Evolutionary conservation across 1,140 invertebrate species (phyloP).

Genomic region (Anoplophora glabripennis): DNA sequence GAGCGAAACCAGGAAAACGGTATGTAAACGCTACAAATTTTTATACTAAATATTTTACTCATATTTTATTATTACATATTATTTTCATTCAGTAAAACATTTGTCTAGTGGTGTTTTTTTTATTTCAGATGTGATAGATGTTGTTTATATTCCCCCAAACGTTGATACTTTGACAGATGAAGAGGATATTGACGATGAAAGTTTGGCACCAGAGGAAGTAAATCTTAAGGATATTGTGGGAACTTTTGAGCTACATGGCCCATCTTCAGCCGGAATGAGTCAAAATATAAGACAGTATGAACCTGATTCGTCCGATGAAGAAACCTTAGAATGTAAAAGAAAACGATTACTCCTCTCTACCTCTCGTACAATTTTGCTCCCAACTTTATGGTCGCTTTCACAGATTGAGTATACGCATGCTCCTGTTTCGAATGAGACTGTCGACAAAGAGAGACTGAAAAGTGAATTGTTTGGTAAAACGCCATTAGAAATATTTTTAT

Average conservation of each 20-base stretch:
- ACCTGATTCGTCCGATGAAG: background rate
- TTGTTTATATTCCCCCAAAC: slow-evolving; percentile 12
- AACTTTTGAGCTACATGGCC: slow-evolving; percentile 5
- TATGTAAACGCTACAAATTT: no score
- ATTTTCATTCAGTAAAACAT: no score
- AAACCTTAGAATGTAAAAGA: background rate
- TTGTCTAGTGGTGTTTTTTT: no score
- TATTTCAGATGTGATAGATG: slow-evolving; percentile 5
- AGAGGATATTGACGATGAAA: slow-evolving; percentile 17
- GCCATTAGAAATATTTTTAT: slow-evolving; percentile 10
- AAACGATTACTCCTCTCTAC: no score
- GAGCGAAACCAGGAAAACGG: no score
- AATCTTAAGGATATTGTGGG: slow-evolving; percentile 2
- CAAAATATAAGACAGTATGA: background rate
- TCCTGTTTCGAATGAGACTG: background rate
- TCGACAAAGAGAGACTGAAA: background rate
- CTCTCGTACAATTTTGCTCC: no score
- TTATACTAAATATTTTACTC: no score
- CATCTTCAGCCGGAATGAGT: background rate
- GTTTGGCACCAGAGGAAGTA: background rate
- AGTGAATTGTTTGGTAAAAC: slow-evolving; percentile 10
- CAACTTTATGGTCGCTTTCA: slow-evolving; percentile 1
- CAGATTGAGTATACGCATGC: background rate
- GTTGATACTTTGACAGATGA: slow-evolving; percentile 19
- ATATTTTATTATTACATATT: no score